phyloP scores from a whole-genome alignment of 2,888 invertebrate genomes.

The Tachina lurida region DNA sequence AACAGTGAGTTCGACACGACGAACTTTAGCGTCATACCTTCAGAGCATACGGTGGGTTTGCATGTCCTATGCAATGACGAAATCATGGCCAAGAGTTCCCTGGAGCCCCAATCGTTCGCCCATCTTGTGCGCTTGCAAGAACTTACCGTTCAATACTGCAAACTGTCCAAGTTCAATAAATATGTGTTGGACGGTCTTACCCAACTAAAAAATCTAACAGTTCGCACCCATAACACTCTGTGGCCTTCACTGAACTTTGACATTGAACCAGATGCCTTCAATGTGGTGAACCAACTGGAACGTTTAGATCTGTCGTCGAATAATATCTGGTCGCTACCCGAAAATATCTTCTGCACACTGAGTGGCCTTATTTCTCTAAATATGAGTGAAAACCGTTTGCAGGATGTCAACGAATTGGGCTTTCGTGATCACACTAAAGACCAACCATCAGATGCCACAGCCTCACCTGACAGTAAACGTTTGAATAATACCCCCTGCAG shows the following conservation, averaged over 20 bases:
- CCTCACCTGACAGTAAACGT: constrained; percentile 58
- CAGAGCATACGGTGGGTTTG: constrained; percentile 91
- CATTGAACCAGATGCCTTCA: constrained; percentile 90
- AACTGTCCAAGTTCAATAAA: constrained; percentile 91
- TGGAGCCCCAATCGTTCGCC: constrained; percentile 90
- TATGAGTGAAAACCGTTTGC: constrained; percentile 93
- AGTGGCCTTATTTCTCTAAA: constrained; percentile 91
- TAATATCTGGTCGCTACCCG: constrained; percentile 95
- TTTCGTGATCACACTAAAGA: constrained; percentile 87
- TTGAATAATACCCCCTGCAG: constrained; percentile 85
- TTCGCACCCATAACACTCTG: constrained; percentile 92
- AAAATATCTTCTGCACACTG: constrained; percentile 92
- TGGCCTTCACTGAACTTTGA: constrained; percentile 94
- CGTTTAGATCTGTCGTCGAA: constrained; percentile 93
- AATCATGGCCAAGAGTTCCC: constrained; percentile 90
- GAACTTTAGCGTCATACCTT: constrained; percentile 93
- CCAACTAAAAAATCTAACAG: constrained; percentile 92
- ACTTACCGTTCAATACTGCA: constrained; percentile 92
- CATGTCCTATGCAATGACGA: constrained; percentile 91
- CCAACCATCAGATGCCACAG: constrained; percentile 63
- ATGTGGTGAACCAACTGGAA: constrained; percentile 90
- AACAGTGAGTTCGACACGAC: constrained; percentile 94
- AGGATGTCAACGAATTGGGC: constrained; percentile 93
- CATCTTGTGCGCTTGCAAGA: constrained; percentile 91
- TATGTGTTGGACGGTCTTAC: constrained; percentile 91